A percentile compares a stretch with the other conserved stretches of the same genome.
Conservation (phyloP, 2,797 vertebrate genomes). For the Mus minutoides region DNA sequence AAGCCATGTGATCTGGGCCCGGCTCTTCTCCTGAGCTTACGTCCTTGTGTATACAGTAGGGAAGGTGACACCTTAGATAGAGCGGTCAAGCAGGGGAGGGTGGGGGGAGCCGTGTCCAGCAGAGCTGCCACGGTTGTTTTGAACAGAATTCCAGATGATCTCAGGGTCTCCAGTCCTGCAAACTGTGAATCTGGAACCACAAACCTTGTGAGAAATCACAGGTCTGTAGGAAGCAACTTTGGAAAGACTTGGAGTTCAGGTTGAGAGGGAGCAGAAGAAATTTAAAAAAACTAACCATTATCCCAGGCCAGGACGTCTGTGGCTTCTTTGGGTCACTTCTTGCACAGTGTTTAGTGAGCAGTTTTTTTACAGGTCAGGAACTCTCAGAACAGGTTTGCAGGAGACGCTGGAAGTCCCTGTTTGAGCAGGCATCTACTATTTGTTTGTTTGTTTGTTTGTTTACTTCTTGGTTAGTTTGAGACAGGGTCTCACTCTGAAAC, state of each 20-base stretch:
- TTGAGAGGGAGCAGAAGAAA: constrained; percentile 8
- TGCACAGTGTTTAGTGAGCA: not conserved
- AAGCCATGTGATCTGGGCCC: not conserved
- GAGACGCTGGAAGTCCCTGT: not conserved
- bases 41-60: not conserved
- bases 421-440: not conserved
- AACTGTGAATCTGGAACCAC: not conserved
- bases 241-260: not conserved
- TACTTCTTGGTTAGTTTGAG: not conserved
- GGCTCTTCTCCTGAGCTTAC: not conserved
- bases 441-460: too few relatives aligned
- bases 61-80: not conserved
- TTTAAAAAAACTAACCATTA: not conserved
- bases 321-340: not conserved
- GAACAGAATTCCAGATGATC: not conserved
- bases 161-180: not conserved
- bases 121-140: not conserved
- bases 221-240: not conserved
- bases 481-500: not conserved
- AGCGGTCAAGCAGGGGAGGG: not conserved
- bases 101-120: not conserved
- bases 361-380: not conserved
- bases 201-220: not conserved
- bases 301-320: not conserved
- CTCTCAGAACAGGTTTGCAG: not conserved